These are phyloP conservation scores for Aphidoletes aphidimyza DNA, from an alignment of 2,888 invertebrate genomes.

Conservation along the genomic window DNA sequence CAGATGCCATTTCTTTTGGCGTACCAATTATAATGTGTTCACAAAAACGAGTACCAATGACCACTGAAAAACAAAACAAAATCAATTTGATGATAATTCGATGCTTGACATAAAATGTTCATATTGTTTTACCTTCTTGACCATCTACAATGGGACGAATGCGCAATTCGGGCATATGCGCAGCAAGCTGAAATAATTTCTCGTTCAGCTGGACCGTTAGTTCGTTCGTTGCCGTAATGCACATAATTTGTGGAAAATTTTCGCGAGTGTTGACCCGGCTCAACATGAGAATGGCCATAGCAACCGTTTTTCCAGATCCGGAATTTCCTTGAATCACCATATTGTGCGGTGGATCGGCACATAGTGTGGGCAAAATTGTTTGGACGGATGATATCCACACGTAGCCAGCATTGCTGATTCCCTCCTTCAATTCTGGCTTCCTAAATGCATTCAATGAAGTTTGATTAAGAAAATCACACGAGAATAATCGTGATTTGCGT, in stretches of 20 bases:
- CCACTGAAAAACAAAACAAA: background rate
- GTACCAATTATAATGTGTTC: background rate
- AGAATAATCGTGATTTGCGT: background rate
- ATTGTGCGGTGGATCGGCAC: background rate
- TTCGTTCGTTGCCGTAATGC: background rate
- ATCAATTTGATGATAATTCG: background rate
- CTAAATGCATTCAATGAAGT: too few relatives aligned
- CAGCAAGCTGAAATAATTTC: background rate
- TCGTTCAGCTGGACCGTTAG: background rate
- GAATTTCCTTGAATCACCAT: background rate
- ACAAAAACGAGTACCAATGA: background rate
- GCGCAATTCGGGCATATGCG: background rate
- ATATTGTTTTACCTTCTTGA: background rate
- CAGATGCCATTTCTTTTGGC: background rate
- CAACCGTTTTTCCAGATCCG: background rate
- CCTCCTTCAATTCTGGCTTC: background rate
- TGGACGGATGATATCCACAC: background rate
- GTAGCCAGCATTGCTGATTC: background rate
- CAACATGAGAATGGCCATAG: background rate
- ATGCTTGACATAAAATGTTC: background rate
- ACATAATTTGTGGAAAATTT: background rate
- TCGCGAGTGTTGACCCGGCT: background rate
- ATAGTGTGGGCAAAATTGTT: background rate
- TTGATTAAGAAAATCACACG: background rate
- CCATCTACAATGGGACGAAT: background rate